Base-by-base conservation (phyloP, 2,113 vertebrate species). In the Brachyistius frenatus region DNA sequence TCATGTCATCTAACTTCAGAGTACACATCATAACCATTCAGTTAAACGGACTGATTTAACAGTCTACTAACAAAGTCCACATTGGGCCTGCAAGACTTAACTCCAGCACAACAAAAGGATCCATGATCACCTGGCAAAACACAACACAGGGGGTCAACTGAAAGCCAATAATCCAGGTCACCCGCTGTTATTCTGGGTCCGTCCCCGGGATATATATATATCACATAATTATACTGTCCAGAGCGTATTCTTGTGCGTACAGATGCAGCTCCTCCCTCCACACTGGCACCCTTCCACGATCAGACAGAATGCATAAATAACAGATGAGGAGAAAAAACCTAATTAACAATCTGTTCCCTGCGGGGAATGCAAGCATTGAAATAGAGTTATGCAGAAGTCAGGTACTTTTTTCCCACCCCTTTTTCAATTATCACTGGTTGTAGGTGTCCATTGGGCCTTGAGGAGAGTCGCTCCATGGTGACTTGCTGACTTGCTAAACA, bases 231-330 rank as follows among this genome's bases (percentile, higher is more conserved):
- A 23, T 32, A 53, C 8, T 53, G 60, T 73, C 33, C 60, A 60
- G 6, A 44, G 57, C 39, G 47, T 44, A 73, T 36, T 55, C 32
- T 41, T 75, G 66, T 56, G 49, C 46, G 61, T 73, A 14, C 53
- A 81, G 73, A 73, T 76, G 80, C 65, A 71, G 80, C 56, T 72
- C 60, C 76, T 61, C 52, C 66, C 76, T 30, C 31, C 66, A 63
- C 31, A 80, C 82, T 67, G 83, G 78, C 75, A 72, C 7, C 31
- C 75, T 58, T 71, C 37, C 53, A 39, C 55, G 70, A 93, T 92
- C 87, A 88, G 66, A 92, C 35, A 74, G 90, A 92, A 93, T 93
- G 73, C 84, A 90, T 91, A 80, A 91, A 90, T 89, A 92, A 86
- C 74, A 88, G 70, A 90, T 80, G 75, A 89, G 69, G 35, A 66